Evolutionary conservation across 2,797 vertebrate species (phyloP).

Genomic region (Darevskia nairensis): DNA sequence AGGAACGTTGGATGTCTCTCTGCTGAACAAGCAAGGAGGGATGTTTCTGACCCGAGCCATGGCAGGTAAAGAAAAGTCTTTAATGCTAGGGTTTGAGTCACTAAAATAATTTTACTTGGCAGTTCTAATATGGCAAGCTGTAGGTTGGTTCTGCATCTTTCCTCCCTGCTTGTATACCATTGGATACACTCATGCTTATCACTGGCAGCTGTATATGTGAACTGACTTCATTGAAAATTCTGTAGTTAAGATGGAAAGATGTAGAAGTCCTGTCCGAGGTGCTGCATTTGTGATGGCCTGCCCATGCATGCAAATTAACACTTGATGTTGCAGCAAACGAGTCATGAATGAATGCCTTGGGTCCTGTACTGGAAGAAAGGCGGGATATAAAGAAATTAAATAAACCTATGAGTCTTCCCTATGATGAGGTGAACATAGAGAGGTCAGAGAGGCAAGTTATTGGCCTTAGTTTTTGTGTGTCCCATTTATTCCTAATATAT

Average conservation of each 20-base stretch:
- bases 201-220: background rate
- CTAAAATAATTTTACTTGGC: background rate
- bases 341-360: background rate
- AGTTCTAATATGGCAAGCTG: background rate
- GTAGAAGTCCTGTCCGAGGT: background rate
- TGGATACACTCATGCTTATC: background rate
- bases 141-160: background rate
- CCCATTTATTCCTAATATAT: background rate
- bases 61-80: slow-evolving; percentile 86
- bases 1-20: slow-evolving; percentile 95
- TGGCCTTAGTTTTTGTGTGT: background rate
- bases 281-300: background rate
- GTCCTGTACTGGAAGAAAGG: too few species aligned
- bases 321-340: background rate
- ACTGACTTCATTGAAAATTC: background rate
- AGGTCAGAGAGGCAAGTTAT: background rate
- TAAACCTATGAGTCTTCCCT: background rate
- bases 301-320: background rate
- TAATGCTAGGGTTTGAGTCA: background rate
- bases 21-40: slow-evolving; percentile 96
- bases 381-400: too few species aligned
- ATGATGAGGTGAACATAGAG: background rate
- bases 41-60: slow-evolving; percentile 98
- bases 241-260: background rate
- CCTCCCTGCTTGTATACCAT: background rate